Evolutionary conservation across 1,140 invertebrate genomes (phyloP).

Genomic region (Radopholus similis): DNA sequence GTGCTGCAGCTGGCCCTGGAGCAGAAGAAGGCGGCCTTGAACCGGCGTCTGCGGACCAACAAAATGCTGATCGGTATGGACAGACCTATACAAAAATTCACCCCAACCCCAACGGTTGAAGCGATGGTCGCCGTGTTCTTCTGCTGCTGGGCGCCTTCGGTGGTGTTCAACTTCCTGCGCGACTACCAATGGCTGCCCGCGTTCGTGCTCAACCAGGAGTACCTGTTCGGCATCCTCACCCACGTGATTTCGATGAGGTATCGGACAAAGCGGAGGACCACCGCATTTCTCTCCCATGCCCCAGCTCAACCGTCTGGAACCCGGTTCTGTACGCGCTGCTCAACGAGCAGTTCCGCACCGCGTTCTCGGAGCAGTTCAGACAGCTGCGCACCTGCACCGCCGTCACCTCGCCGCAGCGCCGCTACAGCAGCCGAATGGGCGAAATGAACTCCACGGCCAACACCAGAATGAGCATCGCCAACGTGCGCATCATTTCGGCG

Average conservation of each 20-base stretch:
- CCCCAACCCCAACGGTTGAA: neutral
- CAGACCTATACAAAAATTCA: neutral
- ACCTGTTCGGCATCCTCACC: constrained; percentile 63
- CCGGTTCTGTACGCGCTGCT: constrained; percentile 63
- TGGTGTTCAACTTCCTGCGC: constrained; percentile 64
- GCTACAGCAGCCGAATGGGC: neutral
- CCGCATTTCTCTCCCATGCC: neutral
- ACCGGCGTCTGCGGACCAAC: constrained; percentile 53
- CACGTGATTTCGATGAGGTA: constrained; percentile 65
- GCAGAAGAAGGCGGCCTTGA: constrained; percentile 34
- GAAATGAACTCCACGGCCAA: neutral
- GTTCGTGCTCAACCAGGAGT: constrained; percentile 51
- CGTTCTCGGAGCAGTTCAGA: constrained; percentile 4
- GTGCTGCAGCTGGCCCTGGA: constrained; percentile 21
- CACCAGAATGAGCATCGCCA: neutral
- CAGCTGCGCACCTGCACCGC: neutral
- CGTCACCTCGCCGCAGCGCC: neutral
- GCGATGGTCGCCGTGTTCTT: constrained; percentile 43
- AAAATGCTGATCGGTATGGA: constrained; percentile 44
- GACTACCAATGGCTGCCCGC: constrained; percentile 62
- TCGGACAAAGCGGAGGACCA: neutral
- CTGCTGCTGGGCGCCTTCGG: constrained; percentile 55
- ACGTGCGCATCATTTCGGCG: neutral
- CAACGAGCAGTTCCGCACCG: constrained; percentile 58
- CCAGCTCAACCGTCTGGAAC: constrained; percentile 61